Base-by-base conservation (phyloP, 2,888 invertebrate species). In the Priocnemis perturbator region DNA sequence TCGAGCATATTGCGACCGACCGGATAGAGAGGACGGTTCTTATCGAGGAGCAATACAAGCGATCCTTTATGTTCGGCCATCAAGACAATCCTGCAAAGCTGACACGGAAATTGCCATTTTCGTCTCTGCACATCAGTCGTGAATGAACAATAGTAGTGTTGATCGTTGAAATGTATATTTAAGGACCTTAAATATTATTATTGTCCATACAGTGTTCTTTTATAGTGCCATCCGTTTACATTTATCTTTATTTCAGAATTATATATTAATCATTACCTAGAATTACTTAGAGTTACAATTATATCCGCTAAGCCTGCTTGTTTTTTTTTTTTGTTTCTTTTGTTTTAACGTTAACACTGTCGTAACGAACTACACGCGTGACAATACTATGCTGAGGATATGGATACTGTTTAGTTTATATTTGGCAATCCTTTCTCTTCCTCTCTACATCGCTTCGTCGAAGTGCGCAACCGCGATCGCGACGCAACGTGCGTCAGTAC, bases 101-200 rank as follows among this genome's bases (percentile, higher is more conserved):
- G n/a, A n/a, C n/a, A n/a, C n/a, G n/a, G n/a, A n/a, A n/a, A n/a
- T 47, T 17, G 2, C 47, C 17, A 4, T 9, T 9, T 2, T 47
- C 2, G 26, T 26, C 26, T 26, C 26, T 5, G 5, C 26, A 26
- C 26, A 23, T 53, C 19, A 17, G 19, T 17, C 21, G 14, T 20
- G 20, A 67, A n/a, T n/a, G n/a, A 69, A 63, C 19, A 69, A 73
- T 62, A 66, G 67, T 71, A 50, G 19, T 59, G 21, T 37, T 65
- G 65, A 72, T 78, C 69, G 57, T 81, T 81, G 78, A 82, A 81
- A 76, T 80, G 67, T 86, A 77, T 84, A 86, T 84, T 86, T 84
- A 78, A 83, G 85, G 81, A 82, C 75, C 87, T 86, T 87, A 87
- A 87, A 81, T 82, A 83, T 83, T 86, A 88, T 88, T 88, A 88